Percentiles rank a stretch among this genome's conserved stretches.
Conservation (phyloP, 2,888 invertebrate genomes). For the Trachelus stipa region DNA sequence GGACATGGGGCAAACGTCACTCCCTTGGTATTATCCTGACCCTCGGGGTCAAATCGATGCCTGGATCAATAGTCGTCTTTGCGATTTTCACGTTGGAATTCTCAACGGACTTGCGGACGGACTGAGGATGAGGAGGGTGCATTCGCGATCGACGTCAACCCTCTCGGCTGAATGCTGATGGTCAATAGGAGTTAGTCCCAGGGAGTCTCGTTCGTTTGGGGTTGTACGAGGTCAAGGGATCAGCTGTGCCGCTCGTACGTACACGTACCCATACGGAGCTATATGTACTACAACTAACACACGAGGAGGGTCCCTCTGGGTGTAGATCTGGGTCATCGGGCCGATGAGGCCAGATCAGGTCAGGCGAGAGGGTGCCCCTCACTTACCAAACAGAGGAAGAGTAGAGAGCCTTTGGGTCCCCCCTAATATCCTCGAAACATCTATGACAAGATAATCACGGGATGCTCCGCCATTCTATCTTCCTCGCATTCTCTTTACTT, state of each 20-base stretch:
- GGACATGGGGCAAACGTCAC: slow-evolving; percentile 56
- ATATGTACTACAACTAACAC: slow-evolving; percentile 23
- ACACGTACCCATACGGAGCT: slow-evolving; percentile 1
- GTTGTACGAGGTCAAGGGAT: slow-evolving; percentile 60
- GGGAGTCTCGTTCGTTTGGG: slow-evolving; percentile 49
- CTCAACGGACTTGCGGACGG: not conserved
- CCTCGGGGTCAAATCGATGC: not conserved
- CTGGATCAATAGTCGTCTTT: not conserved
- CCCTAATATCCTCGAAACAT: slow-evolving; percentile 43
- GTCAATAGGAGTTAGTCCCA: slow-evolving; percentile 7
- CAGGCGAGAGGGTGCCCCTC: slow-evolving; percentile 51
- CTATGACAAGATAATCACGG: slow-evolving; percentile 60
- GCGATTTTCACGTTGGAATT: not conserved
- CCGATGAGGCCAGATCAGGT: slow-evolving; percentile 58
- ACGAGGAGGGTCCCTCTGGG: slow-evolving; percentile 46
- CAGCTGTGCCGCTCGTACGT: slow-evolving; percentile 47
- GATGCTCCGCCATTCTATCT: slow-evolving; percentile 12
- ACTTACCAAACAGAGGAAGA: slow-evolving; percentile 45
- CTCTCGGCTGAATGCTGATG: slow-evolving; percentile 2
- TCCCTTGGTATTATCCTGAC: not conserved
- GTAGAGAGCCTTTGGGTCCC: slow-evolving; percentile 23
- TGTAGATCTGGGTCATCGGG: slow-evolving; percentile 63
- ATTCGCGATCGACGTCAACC: not conserved
- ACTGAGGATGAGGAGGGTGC: not conserved
- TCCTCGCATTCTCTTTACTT: not conserved